Percentiles rank a stretch among this genome's conserved stretches.
phyloP scores from a whole-genome alignment of 2,113 vertebrate genomes.

The Syngnathoides biaculeatus region DNA sequence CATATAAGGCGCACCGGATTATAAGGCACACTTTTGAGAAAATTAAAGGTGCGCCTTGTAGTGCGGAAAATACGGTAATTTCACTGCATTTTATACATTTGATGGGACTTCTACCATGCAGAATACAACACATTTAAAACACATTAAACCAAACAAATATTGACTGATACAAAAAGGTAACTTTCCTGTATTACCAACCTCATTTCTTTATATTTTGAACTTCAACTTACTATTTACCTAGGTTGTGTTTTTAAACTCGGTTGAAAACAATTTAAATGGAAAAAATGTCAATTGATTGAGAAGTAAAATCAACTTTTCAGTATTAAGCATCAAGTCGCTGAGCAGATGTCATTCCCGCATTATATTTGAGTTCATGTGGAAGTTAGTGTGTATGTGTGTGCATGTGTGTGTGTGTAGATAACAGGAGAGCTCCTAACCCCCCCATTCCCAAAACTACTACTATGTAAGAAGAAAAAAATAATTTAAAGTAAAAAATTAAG shows the following conservation, averaged over 20 bases:
- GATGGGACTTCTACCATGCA: no score
- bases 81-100: no score
- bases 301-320: not conserved
- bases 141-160: not conserved
- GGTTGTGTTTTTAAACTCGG: not conserved
- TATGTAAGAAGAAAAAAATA: conserved; percentile 23
- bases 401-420: conserved; percentile 34
- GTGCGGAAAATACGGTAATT: no score
- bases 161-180: not conserved
- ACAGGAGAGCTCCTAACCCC: conserved; percentile 40
- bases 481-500: conserved; percentile 17
- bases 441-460: conserved; percentile 17
- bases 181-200: not conserved
- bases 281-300: not conserved
- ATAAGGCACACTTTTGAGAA: no score
- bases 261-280: not conserved
- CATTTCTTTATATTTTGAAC: not conserved
- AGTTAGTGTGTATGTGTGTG: conserved; percentile 35
- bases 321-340: conserved; percentile 3
- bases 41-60: no score
- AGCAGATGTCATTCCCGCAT: conserved; percentile 16
- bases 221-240: not conserved
- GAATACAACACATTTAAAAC: no score
- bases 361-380: no score
- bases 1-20: no score